Percentiles rank a stretch among this genome's conserved stretches.
Evolutionary conservation across 2,888 invertebrate genomes (phyloP).

Genomic region (Tinea pellionella): DNA sequence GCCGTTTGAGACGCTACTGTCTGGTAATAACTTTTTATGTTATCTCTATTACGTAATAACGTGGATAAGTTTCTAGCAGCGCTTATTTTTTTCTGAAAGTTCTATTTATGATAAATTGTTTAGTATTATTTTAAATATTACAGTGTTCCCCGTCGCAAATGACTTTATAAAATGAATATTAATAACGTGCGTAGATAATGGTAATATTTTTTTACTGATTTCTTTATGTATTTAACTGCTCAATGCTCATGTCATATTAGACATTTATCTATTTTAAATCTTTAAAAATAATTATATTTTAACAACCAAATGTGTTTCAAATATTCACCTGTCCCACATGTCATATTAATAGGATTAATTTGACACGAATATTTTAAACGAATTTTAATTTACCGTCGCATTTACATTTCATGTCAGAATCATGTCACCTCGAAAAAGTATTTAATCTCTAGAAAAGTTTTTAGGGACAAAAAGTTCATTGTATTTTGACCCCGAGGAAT

Average conservation of each 20-base stretch:
- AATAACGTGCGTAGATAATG: too few relatives aligned
- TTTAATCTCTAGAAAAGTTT: conserved; percentile 13
- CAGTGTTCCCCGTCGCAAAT: too few relatives aligned
- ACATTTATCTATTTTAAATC: neutral
- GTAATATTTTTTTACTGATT: too few relatives aligned
- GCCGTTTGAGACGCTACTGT: conserved; percentile 6
- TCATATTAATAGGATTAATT: conserved; percentile 51
- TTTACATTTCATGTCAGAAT: conserved; percentile 7
- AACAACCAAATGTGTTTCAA: conserved; percentile 5
- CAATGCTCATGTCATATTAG: neutral
- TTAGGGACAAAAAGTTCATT: conserved; percentile 16
- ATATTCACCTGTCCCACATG: conserved; percentile 30
- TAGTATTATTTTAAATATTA: neutral
- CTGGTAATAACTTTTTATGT: conserved; percentile 38
- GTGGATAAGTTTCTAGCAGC: conserved; percentile 19
- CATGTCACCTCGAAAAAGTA: conserved; percentile 5
- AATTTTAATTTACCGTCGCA: conserved; percentile 8
- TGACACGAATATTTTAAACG: conserved; percentile 22
- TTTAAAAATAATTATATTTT: neutral
- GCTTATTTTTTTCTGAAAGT: neutral
- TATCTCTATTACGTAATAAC: conserved; percentile 28
- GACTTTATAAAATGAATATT: too few relatives aligned
- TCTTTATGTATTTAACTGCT: too few relatives aligned
- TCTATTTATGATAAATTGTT: neutral
- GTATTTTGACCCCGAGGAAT: conserved; percentile 27